Evolutionary conservation across 2,797 vertebrate genomes (phyloP).

Genomic region (Calcarius lapponicus): DNA sequence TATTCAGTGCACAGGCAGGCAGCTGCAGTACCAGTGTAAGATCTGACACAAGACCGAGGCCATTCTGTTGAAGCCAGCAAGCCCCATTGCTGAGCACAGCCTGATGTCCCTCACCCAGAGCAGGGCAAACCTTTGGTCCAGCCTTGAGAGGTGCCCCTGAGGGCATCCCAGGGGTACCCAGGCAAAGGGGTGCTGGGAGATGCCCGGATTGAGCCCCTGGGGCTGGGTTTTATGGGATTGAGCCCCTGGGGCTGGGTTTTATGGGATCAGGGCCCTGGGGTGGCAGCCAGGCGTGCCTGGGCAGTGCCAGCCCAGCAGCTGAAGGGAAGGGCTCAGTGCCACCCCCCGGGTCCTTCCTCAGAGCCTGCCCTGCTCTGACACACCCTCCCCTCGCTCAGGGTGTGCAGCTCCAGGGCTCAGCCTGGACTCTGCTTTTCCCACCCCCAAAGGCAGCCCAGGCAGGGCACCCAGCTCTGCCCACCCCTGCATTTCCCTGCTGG

Average conservation of each 20-base stretch:
- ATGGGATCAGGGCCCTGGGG: accelerated
- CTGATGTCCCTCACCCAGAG: not conserved
- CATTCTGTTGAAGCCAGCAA: not conserved
- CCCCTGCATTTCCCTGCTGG: accelerated
- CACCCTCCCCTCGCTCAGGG: not conserved
- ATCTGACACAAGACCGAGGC: accelerated
- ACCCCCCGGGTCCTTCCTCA: not conserved
- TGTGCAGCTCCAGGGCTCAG: too few relatives aligned
- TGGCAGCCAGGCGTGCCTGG: not conserved
- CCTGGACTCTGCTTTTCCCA: not conserved
- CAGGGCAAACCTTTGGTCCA: too few relatives aligned
- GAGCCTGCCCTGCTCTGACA: not conserved
- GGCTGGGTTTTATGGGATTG: too few relatives aligned
- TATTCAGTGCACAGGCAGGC: too few relatives aligned
- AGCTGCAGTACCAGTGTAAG: too few relatives aligned
- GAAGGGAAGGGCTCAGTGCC: not conserved
- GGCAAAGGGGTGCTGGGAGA: not conserved
- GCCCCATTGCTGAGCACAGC: accelerated
- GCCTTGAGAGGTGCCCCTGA: not conserved
- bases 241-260: too few relatives aligned
- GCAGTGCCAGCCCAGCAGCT: not conserved
- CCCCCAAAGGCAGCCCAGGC: not conserved
- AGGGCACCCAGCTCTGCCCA: not conserved
- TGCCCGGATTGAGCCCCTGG: not conserved
- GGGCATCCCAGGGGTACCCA: accelerated